Evolutionary conservation across 2,888 invertebrate species (phyloP), one percentile per base, ranked within the genome.

Genomic region (Xestia c-nigrum): DNA sequence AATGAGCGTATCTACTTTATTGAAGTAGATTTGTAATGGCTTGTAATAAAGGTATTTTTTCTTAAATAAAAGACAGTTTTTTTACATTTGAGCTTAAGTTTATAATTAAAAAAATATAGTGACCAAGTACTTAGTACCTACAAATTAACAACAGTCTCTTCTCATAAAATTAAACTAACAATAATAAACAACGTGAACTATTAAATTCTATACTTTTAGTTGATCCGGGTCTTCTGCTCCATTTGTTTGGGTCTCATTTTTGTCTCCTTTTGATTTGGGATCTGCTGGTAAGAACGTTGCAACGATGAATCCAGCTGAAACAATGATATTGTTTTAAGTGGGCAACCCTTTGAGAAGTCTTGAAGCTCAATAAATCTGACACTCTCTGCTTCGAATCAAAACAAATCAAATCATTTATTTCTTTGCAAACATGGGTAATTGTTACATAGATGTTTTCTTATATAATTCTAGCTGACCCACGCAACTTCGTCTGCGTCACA

Each of bases 271-370:
- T 46, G 66, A 19, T 66, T 86, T 88, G 6, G 67, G 5, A 71
- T 95, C 94, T 31, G 91, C 69, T 16, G 95, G 95, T 43, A 95
- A 86, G 74, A 94, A 91, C 2, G 90, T 85, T 1, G 95, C 88
- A 5, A 92, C 92, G 40, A 89, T 24, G 19, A 94, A 82, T 68
- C 95, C 95, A 89, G 92, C 95, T 96, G 92, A 78, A 95, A 94
- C 67, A 85, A 87, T 31, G n/a, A n/a, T 1, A 66, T 10, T 12
- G 64, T 40, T 47, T 21, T 40, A 1, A 24, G 3, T 21, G 9
- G 10, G n/a, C 55, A 12, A 4, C 5, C n/a, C 21, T 24, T 72
- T 59, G 1, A 12, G 21, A 43, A 43, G 21, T 55, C 1, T 16
- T 72, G 6, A 24, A 21, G 1, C 5, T 31, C 6, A 43, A 10